Base-by-base conservation (phyloP, 2,797 vertebrate species). In the Manis pentadactyla region DNA sequence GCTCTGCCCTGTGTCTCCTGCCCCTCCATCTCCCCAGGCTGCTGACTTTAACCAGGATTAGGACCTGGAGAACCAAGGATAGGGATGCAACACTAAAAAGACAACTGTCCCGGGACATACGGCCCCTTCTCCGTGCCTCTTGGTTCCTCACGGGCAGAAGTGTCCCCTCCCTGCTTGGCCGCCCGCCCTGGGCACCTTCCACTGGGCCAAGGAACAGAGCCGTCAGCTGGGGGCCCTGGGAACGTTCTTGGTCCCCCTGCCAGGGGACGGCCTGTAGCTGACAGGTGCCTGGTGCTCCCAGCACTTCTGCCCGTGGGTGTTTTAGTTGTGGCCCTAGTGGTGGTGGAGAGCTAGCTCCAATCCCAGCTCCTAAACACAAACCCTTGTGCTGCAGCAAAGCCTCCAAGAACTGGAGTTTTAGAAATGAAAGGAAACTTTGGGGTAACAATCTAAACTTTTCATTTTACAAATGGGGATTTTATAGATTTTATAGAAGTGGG, bases 341-440 rank as follows among this genome's bases (percentile, higher is more conserved):
- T 0, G 18, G 51, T 2, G 4, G 49, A 31, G 21, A 12, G 34
- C 61, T 7, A 15, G 34, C 55, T 63, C 34, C 46, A 14, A 23
- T 49, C 23, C 27, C 14, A 21, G 29, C 29, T 55, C 63, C 61
- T 63, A 37, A 63, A 39, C 37, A 49, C 53, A 71, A 63, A 31
- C 42, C 42, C 31, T 42, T 34, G 21, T 5, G 3, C 1, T 23
- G 11, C 55, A 8, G 25, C 53, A 57, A 84, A 71, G 42, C 15
- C 23, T 55, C 71, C 46, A 31, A 37, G 53, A 53, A 93, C 31
- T 31, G 53, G 53, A 57, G 63, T 53, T 79, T 69, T 51, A 49
- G 37, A 93, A 78, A 78, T 63, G 31, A 77, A 94, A 64, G 55
- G 49, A 42, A 79, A 27, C 11, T 74, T 73, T 29, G 8, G 55